Base-by-base conservation (phyloP, 2,797 vertebrate genomes). In the Amblyopsis hoosieri region DNA sequence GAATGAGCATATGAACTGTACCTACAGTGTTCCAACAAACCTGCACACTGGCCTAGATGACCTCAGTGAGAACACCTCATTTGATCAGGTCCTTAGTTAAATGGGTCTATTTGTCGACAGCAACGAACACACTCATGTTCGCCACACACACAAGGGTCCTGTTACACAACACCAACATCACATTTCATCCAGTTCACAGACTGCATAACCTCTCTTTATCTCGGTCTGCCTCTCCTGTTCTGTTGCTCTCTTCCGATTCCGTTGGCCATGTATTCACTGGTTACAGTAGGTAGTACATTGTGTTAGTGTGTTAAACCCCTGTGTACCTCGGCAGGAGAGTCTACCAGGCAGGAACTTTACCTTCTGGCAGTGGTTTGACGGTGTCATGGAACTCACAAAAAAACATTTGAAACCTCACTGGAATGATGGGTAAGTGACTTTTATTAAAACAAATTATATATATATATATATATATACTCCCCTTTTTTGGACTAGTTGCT, bases 361-460 rank as follows among this genome's bases (percentile, higher is more conserved):
- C 47, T 99, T 99, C 89, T 99, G 97, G 97, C 97, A 99, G 81
- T 99, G 97, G 97, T 99, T 99, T 74, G 97, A 99, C 0, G 97
- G 97, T 0, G 97, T 98, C 67, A 98, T 99, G 94, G 97, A 99
- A 76, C 95, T 99, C 62, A 93, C 97, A 70, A 99, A 98, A 81
- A 98, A 98, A 62, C 97, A 99, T 66, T 91, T 93, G 29, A 93
- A 90, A 81, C 94, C 96, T 4, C 97, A 98, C 75, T 99, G 97
- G 97, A 99, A 98, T 9, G 97, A 99, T 0, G 97, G 97, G 97
- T 99, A 86, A 94, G 76, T 6, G 3, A 4, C 1, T 4, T 15
- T 31, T 13, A 23, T 56, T 69, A 23, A 23, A 23, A 23, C 23
- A 23, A 23, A 23, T 3, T 3, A 23, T 23, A 0, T 23, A 23